These are phyloP conservation scores for Aleiodes sp. DNA, from an alignment of 1,140 invertebrate species.

Conservation along the genomic window DNA sequence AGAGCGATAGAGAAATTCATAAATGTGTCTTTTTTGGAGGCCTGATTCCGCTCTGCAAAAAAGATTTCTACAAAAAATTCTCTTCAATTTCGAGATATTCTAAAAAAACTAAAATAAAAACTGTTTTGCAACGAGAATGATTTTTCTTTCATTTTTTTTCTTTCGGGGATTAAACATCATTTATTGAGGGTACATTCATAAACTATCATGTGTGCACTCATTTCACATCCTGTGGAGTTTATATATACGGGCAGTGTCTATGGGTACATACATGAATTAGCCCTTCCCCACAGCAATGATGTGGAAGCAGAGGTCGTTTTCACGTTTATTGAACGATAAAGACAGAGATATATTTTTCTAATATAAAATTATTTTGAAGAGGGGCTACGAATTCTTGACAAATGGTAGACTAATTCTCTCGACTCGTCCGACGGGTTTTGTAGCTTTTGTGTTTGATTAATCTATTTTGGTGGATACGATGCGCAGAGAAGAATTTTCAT, in stretches of 20 bases:
- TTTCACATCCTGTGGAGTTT: not conserved
- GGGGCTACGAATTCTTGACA: not conserved
- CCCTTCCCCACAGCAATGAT: not conserved
- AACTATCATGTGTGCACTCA: not conserved
- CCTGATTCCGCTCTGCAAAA: no score
- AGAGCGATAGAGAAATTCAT: no score
- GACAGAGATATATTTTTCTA: not conserved
- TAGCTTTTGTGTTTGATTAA: not conserved
- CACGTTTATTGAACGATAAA: not conserved
- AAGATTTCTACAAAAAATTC: no score
- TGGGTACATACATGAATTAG: not conserved
- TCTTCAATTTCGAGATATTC: no score
- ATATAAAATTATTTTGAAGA: no score
- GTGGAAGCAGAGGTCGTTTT: not conserved
- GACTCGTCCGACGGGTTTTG: constrained; percentile 1
- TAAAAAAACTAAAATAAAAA: no score
- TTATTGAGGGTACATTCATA: not conserved
- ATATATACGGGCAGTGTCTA: not conserved
- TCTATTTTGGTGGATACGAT: no score
- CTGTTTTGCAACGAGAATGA: not conserved
- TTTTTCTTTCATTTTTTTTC: not conserved
- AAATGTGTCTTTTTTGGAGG: no score
- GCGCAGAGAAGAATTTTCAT: no score
- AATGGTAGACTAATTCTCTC: not conserved
- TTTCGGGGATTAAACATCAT: no score